Conservation (phyloP, 2,888 invertebrate genomes). For the Osedax fenrisi region DNA sequence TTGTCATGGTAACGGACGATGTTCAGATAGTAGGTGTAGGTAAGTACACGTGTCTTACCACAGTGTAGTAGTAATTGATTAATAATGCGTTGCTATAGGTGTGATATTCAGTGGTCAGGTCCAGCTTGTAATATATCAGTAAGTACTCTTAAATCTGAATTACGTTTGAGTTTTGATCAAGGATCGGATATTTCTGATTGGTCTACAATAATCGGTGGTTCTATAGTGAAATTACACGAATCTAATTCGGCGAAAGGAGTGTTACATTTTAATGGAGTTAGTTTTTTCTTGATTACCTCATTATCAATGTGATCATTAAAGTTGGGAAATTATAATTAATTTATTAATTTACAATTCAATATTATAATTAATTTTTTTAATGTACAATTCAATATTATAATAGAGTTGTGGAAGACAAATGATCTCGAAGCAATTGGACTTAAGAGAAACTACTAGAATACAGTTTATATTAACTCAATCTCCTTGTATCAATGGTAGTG, state of each 20-base stretch:
- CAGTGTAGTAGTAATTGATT: background rate
- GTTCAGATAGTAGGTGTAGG: background rate
- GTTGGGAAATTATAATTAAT: too few species aligned
- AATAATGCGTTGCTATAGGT: background rate
- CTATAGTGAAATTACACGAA: too few species aligned
- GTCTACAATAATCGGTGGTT: too few species aligned
- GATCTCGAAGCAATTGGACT: background rate
- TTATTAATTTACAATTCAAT: background rate
- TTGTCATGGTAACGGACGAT: background rate
- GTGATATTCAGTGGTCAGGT: background rate
- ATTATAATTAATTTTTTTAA: background rate
- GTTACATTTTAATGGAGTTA: background rate
- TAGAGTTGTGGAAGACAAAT: background rate
- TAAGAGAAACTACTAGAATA: background rate
- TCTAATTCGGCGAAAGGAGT: too few species aligned
- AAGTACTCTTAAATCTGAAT: background rate
- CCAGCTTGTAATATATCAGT: background rate
- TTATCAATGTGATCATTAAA: too few species aligned
- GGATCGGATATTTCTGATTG: too few species aligned
- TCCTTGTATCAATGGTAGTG: background rate
- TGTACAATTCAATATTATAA: background rate
- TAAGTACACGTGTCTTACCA: background rate
- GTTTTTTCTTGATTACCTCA: too few species aligned
- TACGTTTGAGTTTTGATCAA: too few species aligned
- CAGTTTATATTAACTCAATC: background rate